phyloP scores from a whole-genome alignment of 2,888 invertebrate genomes.

The Pyrochroa serraticornis region DNA sequence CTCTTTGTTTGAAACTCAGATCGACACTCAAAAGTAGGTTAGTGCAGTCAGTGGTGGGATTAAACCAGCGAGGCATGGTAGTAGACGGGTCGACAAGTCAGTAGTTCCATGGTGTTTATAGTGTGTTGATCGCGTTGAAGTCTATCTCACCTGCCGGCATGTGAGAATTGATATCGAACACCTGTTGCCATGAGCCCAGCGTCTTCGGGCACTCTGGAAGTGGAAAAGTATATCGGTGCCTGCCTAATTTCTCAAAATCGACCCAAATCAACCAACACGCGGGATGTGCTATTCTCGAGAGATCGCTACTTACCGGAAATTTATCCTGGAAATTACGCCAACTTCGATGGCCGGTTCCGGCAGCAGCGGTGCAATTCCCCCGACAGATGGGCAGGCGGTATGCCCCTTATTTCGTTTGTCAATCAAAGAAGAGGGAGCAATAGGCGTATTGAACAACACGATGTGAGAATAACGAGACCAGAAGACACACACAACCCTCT shows the following conservation, averaged over 20 bases:
- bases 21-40: constrained; percentile 53
- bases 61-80: constrained; percentile 29
- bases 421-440: constrained; percentile 57
- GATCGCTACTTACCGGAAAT: constrained; percentile 54
- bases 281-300: constrained; percentile 20
- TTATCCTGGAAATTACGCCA: constrained; percentile 44
- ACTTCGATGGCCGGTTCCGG: constrained; percentile 45
- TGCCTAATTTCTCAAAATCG: constrained; percentile 60
- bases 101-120: constrained; percentile 31
- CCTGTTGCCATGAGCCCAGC: constrained; percentile 75
- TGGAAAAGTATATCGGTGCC: constrained; percentile 69
- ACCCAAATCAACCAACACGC: constrained; percentile 30
- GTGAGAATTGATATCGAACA: constrained; percentile 29
- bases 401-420: constrained; percentile 81
- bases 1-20: constrained; percentile 48
- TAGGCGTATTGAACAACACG: constrained; percentile 19
- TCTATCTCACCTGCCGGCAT: constrained; percentile 28
- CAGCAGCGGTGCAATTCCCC: constrained; percentile 56
- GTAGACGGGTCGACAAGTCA: constrained; percentile 47
- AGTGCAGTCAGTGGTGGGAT: constrained; percentile 48
- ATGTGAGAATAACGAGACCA: constrained; percentile 24
- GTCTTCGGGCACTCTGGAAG: constrained; percentile 65
- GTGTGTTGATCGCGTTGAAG: constrained; percentile 57
- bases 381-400: constrained; percentile 76
- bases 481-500: constrained; percentile 59